phyloP scores from a whole-genome alignment of 2,888 invertebrate genomes.

The Harpagoxenus sublaevis region DNA sequence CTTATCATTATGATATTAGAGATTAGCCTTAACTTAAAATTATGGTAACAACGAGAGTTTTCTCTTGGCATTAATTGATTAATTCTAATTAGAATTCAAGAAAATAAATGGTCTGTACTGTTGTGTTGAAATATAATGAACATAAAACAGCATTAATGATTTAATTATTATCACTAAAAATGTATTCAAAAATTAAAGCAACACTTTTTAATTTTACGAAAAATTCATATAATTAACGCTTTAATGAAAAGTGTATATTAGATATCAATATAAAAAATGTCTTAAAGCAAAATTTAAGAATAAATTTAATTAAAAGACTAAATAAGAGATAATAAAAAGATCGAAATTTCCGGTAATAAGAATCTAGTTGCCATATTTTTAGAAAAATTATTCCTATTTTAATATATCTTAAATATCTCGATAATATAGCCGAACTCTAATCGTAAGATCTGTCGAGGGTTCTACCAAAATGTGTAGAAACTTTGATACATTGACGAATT shows the following conservation, averaged over 20 bases:
- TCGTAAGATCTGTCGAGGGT: not conserved
- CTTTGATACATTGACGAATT: not conserved
- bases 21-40: not conserved
- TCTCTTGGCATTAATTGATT: not conserved
- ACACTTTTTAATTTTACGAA: not conserved
- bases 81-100: not conserved
- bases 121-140: not conserved
- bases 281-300: not conserved
- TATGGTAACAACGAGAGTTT: not conserved
- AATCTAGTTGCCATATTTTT: not conserved
- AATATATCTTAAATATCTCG: not conserved
- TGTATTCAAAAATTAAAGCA: not conserved
- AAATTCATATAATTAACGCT: not conserved
- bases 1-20: not conserved
- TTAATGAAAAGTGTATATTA: not conserved
- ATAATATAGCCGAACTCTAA: too few relatives aligned
- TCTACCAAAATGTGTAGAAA: not conserved
- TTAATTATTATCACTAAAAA: not conserved
- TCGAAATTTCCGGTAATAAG: not conserved
- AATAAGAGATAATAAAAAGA: not conserved
- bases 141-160: not conserved
- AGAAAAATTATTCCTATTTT: not conserved
- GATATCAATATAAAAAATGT: not conserved
- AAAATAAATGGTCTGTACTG: not conserved
- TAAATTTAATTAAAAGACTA: not conserved